phyloP scores from a whole-genome alignment of 1,140 invertebrate species.

The Drosophila lacteicornis region DNA sequence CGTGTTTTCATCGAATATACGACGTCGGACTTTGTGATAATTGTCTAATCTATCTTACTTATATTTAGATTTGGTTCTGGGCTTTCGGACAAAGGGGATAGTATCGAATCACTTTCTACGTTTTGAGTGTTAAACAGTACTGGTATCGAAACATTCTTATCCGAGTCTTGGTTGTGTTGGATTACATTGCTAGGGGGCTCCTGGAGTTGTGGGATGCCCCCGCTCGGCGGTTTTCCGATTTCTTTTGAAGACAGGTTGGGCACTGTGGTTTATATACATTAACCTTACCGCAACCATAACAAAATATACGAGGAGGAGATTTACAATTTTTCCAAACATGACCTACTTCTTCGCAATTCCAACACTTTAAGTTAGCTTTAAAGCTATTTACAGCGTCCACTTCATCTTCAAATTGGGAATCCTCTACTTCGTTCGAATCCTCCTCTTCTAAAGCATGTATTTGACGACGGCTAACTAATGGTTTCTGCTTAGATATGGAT shows the following conservation, averaged over 20 bases:
- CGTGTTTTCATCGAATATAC: not conserved
- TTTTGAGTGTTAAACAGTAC: too few species aligned
- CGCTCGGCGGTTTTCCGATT: conserved; percentile 1
- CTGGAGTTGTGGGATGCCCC: not conserved
- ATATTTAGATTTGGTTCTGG: not conserved
- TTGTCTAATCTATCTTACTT: conserved; percentile 1
- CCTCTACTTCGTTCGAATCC: not conserved
- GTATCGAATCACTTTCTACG: not conserved
- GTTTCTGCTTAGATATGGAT: not conserved
- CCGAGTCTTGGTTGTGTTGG: not conserved
- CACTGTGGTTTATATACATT: conserved; percentile 1
- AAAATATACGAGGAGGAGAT: not conserved
- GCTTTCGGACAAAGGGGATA: not conserved
- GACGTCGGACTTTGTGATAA: not conserved
- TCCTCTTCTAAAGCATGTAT: not conserved
- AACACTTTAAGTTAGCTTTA: not conserved
- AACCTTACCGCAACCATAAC: not conserved
- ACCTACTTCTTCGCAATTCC: not conserved
- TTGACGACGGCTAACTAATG: not conserved
- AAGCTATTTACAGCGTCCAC: not conserved
- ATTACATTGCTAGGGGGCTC: conserved; percentile 1
- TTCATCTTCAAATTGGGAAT: not conserved
- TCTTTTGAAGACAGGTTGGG: not conserved
- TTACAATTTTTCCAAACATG: not conserved
- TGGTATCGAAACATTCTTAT: not conserved